A percentile compares a stretch with the other conserved stretches of the same genome.
Evolutionary conservation across 1,140 invertebrate genomes (phyloP).

Genomic region (Leptinotarsa lineolata): DNA sequence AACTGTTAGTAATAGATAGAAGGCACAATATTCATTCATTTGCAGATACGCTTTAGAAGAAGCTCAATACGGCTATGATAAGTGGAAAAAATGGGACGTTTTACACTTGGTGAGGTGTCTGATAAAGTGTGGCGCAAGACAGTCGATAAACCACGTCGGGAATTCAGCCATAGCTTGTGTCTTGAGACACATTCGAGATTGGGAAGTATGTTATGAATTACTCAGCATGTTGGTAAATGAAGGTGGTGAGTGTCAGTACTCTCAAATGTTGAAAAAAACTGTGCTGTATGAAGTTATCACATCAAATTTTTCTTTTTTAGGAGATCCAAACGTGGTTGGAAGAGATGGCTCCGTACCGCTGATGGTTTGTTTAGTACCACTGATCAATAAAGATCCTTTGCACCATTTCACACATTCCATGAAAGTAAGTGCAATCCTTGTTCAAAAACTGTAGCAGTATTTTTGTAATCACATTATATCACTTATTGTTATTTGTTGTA

Average conservation of each 20-base stretch:
- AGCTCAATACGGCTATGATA: constrained; percentile 69
- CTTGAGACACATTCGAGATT: constrained; percentile 73
- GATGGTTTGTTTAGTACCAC: constrained; percentile 74
- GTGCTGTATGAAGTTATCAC: not conserved
- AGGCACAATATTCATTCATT: not conserved
- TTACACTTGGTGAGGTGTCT: constrained; percentile 67
- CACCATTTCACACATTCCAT: constrained; percentile 76
- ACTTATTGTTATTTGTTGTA: no score
- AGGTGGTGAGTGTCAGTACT: constrained; percentile 57
- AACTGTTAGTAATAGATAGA: no score
- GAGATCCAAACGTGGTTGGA: constrained; percentile 70
- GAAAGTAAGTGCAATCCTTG: constrained; percentile 61
- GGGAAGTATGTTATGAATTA: constrained; percentile 76
- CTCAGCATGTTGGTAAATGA: constrained; percentile 72
- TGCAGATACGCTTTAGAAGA: constrained; percentile 71
- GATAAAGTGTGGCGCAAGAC: constrained; percentile 68
- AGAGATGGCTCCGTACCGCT: constrained; percentile 73
- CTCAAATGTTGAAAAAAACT: not conserved
- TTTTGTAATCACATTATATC: no score
- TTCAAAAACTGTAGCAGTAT: not conserved
- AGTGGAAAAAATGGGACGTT: constrained; percentile 76
- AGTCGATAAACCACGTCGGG: constrained; percentile 71
- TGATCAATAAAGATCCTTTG: constrained; percentile 76
- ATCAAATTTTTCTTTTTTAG: constrained; percentile 43
- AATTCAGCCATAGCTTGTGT: constrained; percentile 75